These are phyloP conservation scores for Solen grandis DNA, from an alignment of 1,140 invertebrate species.

Conservation along the genomic window DNA sequence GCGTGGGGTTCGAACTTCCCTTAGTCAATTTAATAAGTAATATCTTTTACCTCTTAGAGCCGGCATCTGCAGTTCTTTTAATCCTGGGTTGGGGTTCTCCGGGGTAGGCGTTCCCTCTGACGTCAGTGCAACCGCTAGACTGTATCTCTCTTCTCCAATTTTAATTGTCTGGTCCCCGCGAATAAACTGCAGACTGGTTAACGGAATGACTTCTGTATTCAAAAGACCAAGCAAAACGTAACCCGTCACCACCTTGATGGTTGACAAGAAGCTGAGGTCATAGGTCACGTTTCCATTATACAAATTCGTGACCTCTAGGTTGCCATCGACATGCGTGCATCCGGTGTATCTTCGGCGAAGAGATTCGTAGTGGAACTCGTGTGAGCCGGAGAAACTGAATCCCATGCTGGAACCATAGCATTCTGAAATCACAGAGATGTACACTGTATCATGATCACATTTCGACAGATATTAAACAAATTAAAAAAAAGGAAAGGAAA, in stretches of 20 bases:
- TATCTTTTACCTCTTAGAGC: slow-evolving; percentile 64
- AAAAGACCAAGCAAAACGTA: slow-evolving; percentile 72
- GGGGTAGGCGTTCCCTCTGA: slow-evolving; percentile 50
- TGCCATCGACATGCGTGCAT: slow-evolving; percentile 98
- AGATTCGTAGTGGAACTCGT: slow-evolving; percentile 70
- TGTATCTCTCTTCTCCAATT: slow-evolving; percentile 63
- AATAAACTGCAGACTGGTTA: slow-evolving; percentile 68
- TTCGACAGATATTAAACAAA: too few species aligned
- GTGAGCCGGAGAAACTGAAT: slow-evolving; percentile 70
- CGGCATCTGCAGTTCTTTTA: slow-evolving; percentile 69
- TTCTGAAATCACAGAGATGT: too few species aligned
- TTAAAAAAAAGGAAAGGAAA: too few species aligned
- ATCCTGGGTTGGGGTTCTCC: slow-evolving; percentile 59
- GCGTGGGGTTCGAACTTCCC: too few species aligned
- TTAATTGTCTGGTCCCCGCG: slow-evolving; percentile 65
- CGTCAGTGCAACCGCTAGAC: slow-evolving; percentile 68
- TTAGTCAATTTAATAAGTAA: too few species aligned
- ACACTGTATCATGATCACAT: too few species aligned
- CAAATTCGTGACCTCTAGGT: slow-evolving; percentile 89
- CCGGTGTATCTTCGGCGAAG: slow-evolving; percentile 92
- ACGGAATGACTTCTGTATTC: slow-evolving; percentile 65
- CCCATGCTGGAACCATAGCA: slow-evolving; percentile 72
- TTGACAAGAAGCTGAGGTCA: slow-evolving; percentile 70
- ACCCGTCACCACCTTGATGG: slow-evolving; percentile 65
- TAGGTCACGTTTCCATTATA: slow-evolving; percentile 67